A percentile compares a stretch with the other conserved stretches of the same genome.
These are phyloP conservation scores for Hyperoplus lanceolatus DNA, from an alignment of 2,797 vertebrate species.

Conservation along the genomic window DNA sequence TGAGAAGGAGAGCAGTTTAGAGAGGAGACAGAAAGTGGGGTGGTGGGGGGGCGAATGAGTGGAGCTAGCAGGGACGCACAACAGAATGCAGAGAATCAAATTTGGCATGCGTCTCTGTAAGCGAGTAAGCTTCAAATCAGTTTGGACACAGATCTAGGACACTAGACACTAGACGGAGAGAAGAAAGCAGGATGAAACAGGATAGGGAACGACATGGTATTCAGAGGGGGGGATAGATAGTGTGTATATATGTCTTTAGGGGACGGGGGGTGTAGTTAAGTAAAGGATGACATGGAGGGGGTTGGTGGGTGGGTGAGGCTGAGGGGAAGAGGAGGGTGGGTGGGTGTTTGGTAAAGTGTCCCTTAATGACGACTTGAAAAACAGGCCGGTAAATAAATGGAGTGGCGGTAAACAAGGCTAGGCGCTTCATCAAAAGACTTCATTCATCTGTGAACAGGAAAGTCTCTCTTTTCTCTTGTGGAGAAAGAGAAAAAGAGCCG, in stretches of 20 bases:
- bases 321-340: constrained; percentile 20
- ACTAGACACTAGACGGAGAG: constrained; percentile 75
- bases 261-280: constrained; percentile 50
- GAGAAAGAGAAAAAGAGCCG: constrained; percentile 75
- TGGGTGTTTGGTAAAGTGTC: constrained; percentile 66
- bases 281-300: constrained; percentile 63
- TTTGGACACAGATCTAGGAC: constrained; percentile 87
- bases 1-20: constrained; percentile 70
- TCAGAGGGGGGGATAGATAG: constrained; percentile 45
- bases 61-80: constrained; percentile 73
- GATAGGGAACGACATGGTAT: constrained; percentile 79
- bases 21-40: constrained; percentile 58
- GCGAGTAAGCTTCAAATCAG: constrained; percentile 86
- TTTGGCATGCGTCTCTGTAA: constrained; percentile 83
- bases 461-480: constrained; percentile 77
- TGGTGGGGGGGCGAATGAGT: constrained; percentile 27
- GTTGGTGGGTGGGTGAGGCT: constrained; percentile 49
- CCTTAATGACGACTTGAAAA: constrained; percentile 82
- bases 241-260: constrained; percentile 53
- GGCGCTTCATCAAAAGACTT: constrained; percentile 80
- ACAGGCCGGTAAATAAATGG: constrained; percentile 82
- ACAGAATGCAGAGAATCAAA: constrained; percentile 84
- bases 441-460: constrained; percentile 83
- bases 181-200: constrained; percentile 81
- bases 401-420: constrained; percentile 83